Evolutionary conservation across 2,797 vertebrate genomes (phyloP).

Genomic region (Sebastes hopkinsi): DNA sequence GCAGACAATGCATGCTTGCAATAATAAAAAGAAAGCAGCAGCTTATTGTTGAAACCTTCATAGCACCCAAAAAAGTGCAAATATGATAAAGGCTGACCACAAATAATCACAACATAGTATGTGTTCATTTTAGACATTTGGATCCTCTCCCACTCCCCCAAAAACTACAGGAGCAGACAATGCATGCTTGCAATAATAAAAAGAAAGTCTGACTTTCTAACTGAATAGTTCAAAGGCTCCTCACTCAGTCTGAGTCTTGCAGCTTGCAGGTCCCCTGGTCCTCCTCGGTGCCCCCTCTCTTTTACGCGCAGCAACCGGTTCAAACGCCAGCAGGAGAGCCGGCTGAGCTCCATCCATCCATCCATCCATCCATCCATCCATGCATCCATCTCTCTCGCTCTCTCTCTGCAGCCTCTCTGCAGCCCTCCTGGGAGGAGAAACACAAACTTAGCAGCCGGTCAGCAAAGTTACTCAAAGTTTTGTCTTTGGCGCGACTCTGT

Average conservation of each 20-base stretch:
- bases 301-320: conserved; percentile 44
- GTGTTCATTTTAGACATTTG: conserved; percentile 1
- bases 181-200: not conserved
- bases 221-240: conserved; percentile 34
- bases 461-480: conserved; percentile 80
- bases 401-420: not conserved
- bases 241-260: conserved; percentile 52
- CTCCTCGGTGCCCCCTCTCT: conserved; percentile 19
- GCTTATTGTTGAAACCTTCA: not conserved
- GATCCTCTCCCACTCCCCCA: not conserved
- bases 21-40: not conserved
- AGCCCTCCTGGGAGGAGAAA: conserved; percentile 40
- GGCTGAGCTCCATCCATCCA: not conserved
- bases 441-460: conserved; percentile 59
- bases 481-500: conserved; percentile 80
- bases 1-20: not conserved
- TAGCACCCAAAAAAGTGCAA: not conserved
- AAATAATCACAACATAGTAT: conserved; percentile 28
- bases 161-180: not conserved
- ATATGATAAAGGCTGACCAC: not conserved
- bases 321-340: conserved; percentile 18
- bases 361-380: not conserved
- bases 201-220: conserved; percentile 25
- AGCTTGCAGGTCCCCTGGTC: conserved; percentile 45
- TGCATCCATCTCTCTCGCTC: too few relatives aligned